Evolutionary conservation across 2,888 invertebrate genomes (phyloP).

Genomic region (Antitype chi): DNA sequence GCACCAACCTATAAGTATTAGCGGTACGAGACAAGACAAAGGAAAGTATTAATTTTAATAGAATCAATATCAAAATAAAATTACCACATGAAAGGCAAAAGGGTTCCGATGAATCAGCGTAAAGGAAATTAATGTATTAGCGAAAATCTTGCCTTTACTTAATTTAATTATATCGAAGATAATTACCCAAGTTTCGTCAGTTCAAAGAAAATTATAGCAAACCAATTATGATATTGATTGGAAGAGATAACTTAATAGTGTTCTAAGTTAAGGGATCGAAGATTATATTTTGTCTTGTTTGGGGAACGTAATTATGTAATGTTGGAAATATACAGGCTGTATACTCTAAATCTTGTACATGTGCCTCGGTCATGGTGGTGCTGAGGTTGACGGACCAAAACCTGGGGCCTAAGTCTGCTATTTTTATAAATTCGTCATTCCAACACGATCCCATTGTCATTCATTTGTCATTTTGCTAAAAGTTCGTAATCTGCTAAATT

Average conservation of each 20-base stretch:
- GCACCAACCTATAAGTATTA: not conserved
- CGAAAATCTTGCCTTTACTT: conserved; percentile 61
- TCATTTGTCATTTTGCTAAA: too few relatives aligned
- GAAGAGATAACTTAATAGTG: conserved; percentile 68
- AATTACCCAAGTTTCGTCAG: conserved; percentile 72
- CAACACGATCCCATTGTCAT: too few relatives aligned
- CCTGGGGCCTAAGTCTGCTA: too few relatives aligned
- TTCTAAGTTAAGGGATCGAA: conserved; percentile 25
- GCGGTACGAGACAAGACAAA: not conserved
- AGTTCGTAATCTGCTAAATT: too few relatives aligned
- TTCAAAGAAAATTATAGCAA: conserved; percentile 73
- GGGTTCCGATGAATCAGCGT: conserved; percentile 29
- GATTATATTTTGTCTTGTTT: conserved; percentile 45
- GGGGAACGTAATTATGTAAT: conserved; percentile 20
- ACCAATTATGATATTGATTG: conserved; percentile 75
- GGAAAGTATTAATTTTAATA: conserved; percentile 15
- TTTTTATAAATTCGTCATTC: too few relatives aligned
- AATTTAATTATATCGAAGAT: conserved; percentile 68
- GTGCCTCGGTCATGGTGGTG: not conserved
- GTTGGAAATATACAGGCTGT: conserved; percentile 23
- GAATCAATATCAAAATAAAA: conserved; percentile 33
- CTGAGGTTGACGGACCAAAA: not conserved
- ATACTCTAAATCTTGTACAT: not conserved
- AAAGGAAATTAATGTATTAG: conserved; percentile 69
- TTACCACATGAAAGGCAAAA: conserved; percentile 31